Conservation (phyloP, 2,797 vertebrate species). For the Falco naumanni region DNA sequence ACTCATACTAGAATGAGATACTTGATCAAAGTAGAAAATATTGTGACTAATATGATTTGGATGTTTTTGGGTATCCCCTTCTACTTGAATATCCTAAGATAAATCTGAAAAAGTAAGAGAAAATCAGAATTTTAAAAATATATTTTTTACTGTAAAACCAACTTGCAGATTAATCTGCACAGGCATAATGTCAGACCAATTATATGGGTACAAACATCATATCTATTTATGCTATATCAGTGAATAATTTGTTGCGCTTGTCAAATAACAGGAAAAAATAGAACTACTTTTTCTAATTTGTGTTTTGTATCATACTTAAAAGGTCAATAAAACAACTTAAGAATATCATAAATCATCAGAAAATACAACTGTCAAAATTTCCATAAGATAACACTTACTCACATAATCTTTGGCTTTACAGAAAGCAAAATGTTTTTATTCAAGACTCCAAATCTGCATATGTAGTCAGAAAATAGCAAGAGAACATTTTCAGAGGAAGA, state of each 20-base stretch:
- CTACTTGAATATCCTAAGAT: background rate
- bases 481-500: background rate
- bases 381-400: background rate
- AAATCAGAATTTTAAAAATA: background rate
- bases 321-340: background rate
- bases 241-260: background rate
- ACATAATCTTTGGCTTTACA: background rate
- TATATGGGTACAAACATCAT: background rate
- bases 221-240: background rate
- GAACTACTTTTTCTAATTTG: background rate
- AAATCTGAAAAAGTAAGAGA: background rate
- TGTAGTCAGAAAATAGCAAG: background rate
- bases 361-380: background rate
- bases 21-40: background rate
- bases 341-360: background rate
- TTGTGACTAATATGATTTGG: rapidly evolving
- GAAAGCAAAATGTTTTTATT: background rate
- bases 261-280: background rate
- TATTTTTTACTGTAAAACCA: background rate
- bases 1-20: background rate
- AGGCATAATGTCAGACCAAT: background rate
- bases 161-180: background rate
- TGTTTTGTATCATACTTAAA: background rate
- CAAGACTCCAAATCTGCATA: background rate
- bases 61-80: background rate